Base-by-base conservation (phyloP, 2,113 vertebrate genomes). In the Elephantulus edwardii region DNA sequence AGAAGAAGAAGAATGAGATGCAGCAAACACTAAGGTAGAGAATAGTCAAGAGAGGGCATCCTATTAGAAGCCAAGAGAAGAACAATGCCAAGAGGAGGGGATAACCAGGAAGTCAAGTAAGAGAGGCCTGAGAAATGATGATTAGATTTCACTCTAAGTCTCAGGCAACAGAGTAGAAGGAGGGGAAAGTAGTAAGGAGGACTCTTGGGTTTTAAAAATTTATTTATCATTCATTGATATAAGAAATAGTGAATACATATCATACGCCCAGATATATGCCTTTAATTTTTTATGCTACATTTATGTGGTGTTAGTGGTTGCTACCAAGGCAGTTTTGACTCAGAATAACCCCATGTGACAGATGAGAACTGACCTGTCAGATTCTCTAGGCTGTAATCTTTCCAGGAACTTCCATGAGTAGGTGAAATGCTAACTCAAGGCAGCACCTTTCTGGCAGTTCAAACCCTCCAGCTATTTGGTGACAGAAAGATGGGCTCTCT, bases 141-240 rank as follows among this genome's bases (percentile, higher is more conserved):
- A 52, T 35, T 62, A 17, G 22, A 89, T 79, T 52, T 75, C 56
- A 9, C 77, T 52, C 80, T 58, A 44, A 20, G n/a, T 14, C 28
- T 20, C 33, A 58, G 48, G 22, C n/a, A 77, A 13, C 14, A 83
- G 76, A 88, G 38, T 44, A 78, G 72, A 94, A 28, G 75, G 66
- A 3, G 85, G 56, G 35, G 40, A 52, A 6, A 11, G 5, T 5
- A 1, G 5, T 26, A 79, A 74, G 42, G 42, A 46, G 24, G 13
- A 8, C 8, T 84, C 8, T 30, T n/a, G n/a, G n/a, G n/a, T 54
- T 83, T 54, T 77, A 80, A 19, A n/a, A 42, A 71, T 52, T 86
- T 35, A 64, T 80, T 62, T 91, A 86, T 86, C 75, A 56, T 75
- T 86, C 38, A 62, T 66, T 66, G 30, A 92, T 46, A 71, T 42